These are phyloP conservation scores for Drosophila prostipennis DNA, from an alignment of 2,888 invertebrate species.

Conservation along the genomic window DNA sequence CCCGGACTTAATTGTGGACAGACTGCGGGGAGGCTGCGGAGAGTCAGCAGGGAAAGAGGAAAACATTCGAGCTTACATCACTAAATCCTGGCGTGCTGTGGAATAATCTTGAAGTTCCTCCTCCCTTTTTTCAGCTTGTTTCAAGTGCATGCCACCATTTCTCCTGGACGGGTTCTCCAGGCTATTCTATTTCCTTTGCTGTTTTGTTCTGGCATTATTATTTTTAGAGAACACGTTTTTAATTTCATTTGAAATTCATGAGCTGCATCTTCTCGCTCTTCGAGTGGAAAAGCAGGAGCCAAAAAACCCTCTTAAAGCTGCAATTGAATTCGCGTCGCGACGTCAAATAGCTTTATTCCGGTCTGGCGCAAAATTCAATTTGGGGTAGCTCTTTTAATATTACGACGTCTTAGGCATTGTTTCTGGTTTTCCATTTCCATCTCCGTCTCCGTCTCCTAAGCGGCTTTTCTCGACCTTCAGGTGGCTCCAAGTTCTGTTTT, in stretches of 20 bases:
- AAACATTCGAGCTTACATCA: constrained; percentile 54
- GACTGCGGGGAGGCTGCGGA: constrained; percentile 9
- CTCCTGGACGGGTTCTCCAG: not conserved
- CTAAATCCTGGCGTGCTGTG: constrained; percentile 60
- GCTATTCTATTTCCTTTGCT: constrained; percentile 17
- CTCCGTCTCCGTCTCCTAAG: constrained; percentile 34
- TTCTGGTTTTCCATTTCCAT: constrained; percentile 22
- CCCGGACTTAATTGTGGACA: constrained; percentile 62
- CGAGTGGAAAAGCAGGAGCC: not conserved
- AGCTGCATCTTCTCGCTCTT: constrained; percentile 45
- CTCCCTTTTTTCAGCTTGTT: not conserved
- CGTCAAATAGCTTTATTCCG: constrained; percentile 53
- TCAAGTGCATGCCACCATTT: constrained; percentile 20
- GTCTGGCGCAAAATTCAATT: constrained; percentile 60
- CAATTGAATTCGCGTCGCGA: constrained; percentile 43
- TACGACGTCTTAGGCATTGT: constrained; percentile 46
- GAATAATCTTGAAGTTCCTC: constrained; percentile 38
- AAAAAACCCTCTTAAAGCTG: constrained; percentile 32
- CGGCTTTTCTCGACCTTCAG: constrained; percentile 38
- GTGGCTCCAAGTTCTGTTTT: constrained; percentile 1
- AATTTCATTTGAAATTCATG: constrained; percentile 74
- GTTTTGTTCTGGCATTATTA: constrained; percentile 45
- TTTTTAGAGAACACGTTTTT: constrained; percentile 53
- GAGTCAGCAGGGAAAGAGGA: not conserved
- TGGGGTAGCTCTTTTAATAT: constrained; percentile 47